Evolutionary conservation across 2,113 vertebrate genomes (phyloP).

Genomic region (Rhodinocichla rosea): DNA sequence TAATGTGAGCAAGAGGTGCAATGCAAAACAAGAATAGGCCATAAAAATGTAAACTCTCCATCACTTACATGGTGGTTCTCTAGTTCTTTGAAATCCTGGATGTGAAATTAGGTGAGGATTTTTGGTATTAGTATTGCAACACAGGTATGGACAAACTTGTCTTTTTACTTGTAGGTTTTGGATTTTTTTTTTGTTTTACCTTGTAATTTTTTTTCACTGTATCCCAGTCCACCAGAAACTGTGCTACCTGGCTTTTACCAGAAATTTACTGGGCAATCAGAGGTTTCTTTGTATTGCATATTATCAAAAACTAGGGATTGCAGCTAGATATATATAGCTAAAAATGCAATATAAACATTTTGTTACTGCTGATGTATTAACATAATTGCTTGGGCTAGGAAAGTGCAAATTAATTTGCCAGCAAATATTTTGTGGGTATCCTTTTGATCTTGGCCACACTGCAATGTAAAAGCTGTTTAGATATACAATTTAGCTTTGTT

Average conservation of each 20-base stretch:
- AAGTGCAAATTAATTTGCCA: not conserved
- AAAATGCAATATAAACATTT: not conserved
- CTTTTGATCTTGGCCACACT: not conserved
- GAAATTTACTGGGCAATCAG: not conserved
- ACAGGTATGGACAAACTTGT: not conserved
- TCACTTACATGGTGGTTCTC: conserved; percentile 53
- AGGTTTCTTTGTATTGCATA: not conserved
- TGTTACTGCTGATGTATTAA: not conserved
- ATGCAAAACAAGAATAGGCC: conserved; percentile 57
- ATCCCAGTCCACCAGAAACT: not conserved
- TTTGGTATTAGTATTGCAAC: not conserved
- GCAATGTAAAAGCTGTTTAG: not conserved
- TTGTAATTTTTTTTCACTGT: not conserved
- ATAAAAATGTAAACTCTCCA: conserved; percentile 61
- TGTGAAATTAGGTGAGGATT: not conserved
- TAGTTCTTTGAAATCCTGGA: conserved; percentile 29
- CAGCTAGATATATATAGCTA: not conserved
- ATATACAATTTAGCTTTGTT: not conserved
- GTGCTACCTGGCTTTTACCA: not conserved
- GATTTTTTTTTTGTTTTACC: not conserved
- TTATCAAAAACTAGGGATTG: not conserved
- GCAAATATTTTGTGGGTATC: not conserved
- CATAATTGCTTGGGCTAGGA: not conserved
- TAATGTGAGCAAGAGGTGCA: conserved; percentile 35
- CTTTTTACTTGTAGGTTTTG: not conserved